Conservation (phyloP, 2,113 vertebrate genomes). For the Hippopotamus amphibius region DNA sequence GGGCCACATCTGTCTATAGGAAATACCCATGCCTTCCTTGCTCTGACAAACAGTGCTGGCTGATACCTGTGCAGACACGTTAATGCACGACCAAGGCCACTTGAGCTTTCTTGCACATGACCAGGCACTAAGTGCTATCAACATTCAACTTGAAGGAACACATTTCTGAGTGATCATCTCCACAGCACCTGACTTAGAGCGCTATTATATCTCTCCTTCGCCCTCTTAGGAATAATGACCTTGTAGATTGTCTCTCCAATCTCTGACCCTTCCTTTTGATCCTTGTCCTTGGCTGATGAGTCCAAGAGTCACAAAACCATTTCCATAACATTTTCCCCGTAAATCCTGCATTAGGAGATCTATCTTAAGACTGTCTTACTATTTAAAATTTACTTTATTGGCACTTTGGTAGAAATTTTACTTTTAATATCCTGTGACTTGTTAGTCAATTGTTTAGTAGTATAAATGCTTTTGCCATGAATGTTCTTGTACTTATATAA, state of each 20-base stretch:
- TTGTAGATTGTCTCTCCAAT: neutral
- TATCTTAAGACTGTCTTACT: neutral
- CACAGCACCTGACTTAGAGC: neutral
- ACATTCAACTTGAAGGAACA: neutral
- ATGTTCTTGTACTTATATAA: neutral
- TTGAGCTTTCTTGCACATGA: neutral
- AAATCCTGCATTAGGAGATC: neutral
- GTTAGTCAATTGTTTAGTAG: neutral
- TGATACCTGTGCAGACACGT: neutral
- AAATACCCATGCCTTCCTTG: neutral
- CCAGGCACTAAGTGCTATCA: neutral
- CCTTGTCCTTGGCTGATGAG: neutral
- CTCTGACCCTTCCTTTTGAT: neutral
- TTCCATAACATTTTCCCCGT: neutral
- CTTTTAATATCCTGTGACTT: neutral
- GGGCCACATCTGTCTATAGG: neutral
- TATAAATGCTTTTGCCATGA: neutral
- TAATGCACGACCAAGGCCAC: neutral
- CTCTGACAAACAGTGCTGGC: neutral
- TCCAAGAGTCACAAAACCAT: neutral
- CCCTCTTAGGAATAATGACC: neutral
- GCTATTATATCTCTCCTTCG: neutral
- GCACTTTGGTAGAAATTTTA: neutral
- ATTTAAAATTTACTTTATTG: constrained; percentile 6
- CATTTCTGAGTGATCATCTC: neutral